phyloP scores from a whole-genome alignment of 2,888 invertebrate species.

The Nomada fucata region DNA sequence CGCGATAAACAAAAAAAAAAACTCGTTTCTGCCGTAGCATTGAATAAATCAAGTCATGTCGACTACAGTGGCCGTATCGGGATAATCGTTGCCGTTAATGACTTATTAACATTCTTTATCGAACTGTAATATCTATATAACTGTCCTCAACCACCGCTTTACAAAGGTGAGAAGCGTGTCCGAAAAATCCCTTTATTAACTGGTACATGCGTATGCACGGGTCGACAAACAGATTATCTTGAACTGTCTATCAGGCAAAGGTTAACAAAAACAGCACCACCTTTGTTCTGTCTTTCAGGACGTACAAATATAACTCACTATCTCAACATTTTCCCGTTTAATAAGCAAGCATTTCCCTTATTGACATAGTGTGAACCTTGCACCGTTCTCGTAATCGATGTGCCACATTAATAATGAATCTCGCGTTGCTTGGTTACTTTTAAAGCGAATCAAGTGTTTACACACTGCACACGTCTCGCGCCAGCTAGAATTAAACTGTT shows the following conservation, averaged over 20 bases:
- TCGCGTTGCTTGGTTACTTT: neutral
- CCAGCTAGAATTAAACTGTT: neutral
- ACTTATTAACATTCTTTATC: neutral
- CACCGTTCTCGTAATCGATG: conserved; percentile 20
- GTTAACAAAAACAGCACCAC: neutral
- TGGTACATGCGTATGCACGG: neutral
- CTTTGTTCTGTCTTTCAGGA: neutral
- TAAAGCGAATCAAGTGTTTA: neutral
- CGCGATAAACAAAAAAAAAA: neutral
- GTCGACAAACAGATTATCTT: neutral
- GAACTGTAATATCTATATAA: neutral
- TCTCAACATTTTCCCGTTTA: neutral
- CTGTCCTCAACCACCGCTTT: too few species aligned
- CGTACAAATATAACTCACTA: neutral
- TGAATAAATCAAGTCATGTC: too few species aligned
- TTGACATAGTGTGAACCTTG: conserved; percentile 14
- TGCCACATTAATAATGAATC: neutral
- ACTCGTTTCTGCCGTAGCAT: too few species aligned
- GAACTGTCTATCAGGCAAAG: neutral
- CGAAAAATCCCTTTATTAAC: too few species aligned
- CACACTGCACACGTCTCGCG: neutral
- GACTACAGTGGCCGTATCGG: neutral
- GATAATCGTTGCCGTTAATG: neutral
- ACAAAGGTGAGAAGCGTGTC: too few species aligned
- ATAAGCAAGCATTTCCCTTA: neutral